These are phyloP conservation scores for Taeniopygia guttata DNA, from an alignment of 2,797 vertebrate genomes.

Conservation along the genomic window DNA sequence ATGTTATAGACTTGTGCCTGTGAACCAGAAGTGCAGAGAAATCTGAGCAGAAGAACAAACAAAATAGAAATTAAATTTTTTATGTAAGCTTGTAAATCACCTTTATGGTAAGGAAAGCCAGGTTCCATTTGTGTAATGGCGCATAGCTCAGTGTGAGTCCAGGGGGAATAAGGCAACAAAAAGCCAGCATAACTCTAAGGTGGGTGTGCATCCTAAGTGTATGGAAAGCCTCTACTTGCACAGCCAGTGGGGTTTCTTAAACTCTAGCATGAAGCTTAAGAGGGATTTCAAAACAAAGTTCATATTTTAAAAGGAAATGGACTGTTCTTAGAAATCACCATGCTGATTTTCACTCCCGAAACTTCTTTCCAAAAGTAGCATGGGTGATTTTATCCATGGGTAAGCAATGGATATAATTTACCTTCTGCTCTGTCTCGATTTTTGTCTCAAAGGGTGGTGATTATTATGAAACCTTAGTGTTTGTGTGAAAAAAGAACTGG, in stretches of 20 bases:
- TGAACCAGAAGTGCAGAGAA: neutral
- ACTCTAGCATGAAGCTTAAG: neutral
- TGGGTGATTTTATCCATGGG: neutral
- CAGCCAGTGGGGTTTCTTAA: neutral
- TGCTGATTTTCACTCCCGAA: neutral
- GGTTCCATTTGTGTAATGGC: neutral
- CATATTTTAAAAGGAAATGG: neutral
- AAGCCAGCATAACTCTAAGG: fast-evolving
- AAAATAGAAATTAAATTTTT: neutral
- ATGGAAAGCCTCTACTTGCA: neutral
- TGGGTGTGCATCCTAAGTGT: no score
- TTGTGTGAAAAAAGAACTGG: fast-evolving
- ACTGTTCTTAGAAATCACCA: neutral
- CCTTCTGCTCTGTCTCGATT: neutral
- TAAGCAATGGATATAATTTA: neutral
- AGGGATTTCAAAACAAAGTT: neutral
- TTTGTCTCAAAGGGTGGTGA: neutral
- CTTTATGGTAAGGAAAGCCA: neutral
- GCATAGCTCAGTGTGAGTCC: neutral
- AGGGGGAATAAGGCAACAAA: fast-evolving
- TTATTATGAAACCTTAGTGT: neutral
- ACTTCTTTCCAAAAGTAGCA: neutral
- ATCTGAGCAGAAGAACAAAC: neutral
- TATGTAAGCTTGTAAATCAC: neutral
- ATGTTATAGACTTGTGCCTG: neutral